Conservation (phyloP, 23 tunicate genomes). For the Trididemnum nubilum region DNA sequence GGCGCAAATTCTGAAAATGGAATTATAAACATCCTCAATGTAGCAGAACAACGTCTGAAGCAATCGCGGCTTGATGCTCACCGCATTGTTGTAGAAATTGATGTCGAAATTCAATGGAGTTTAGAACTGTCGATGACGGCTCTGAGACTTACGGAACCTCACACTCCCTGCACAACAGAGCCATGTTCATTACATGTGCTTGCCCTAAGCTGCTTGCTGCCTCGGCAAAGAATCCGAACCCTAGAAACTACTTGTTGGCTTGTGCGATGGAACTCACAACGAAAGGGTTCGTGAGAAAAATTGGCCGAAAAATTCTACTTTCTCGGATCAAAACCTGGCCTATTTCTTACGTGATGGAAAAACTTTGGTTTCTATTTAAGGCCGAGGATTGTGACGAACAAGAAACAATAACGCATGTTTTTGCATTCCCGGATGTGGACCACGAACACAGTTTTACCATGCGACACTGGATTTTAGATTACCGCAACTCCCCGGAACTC, state of each 20-base stretch:
- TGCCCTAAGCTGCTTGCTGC: slow-evolving; percentile 37
- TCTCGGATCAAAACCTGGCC: neutral
- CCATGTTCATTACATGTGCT: slow-evolving; percentile 15
- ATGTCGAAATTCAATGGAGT: slow-evolving; percentile 61
- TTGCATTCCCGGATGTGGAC: slow-evolving; percentile 37
- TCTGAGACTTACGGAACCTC: neutral
- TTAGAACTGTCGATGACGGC: slow-evolving; percentile 48
- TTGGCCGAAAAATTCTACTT: neutral
- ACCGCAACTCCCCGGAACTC: neutral
- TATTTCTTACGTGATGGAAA: neutral
- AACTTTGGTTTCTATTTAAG: neutral
- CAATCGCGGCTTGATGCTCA: too few relatives aligned
- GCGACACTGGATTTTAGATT: slow-evolving; percentile 48
- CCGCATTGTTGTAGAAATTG: too few relatives aligned
- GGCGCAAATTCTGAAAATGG: too few relatives aligned
- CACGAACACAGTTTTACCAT: slow-evolving; percentile 33
- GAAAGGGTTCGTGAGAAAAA: neutral
- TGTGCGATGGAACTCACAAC: slow-evolving; percentile 29
- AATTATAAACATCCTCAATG: too few relatives aligned
- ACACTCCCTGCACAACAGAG: slow-evolving; percentile 13
- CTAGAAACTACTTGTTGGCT: slow-evolving; percentile 60
- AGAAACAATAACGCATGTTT: neutral
- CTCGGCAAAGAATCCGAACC: slow-evolving; percentile 29
- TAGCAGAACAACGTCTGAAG: too few relatives aligned
- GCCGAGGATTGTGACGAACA: slow-evolving; percentile 45